Evolutionary conservation across 2,888 invertebrate species (phyloP).

Genomic region (Aproaerema taeniolella): DNA sequence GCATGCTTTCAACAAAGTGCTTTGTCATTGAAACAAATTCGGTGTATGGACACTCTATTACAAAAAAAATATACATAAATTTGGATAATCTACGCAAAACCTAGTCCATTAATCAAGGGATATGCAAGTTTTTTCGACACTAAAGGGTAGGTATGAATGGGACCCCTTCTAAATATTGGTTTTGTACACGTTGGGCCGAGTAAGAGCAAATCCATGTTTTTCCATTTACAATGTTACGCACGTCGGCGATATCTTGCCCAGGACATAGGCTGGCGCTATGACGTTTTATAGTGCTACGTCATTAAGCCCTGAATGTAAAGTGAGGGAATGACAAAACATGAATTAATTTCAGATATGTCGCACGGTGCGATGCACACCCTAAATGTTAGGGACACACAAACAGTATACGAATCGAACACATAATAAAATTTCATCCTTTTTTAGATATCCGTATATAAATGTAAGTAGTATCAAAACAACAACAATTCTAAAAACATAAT

Average conservation of each 20-base stretch:
- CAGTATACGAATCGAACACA: too few species aligned
- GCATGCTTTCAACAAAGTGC: too few species aligned
- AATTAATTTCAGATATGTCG: conserved; percentile 76
- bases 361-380: conserved; percentile 63
- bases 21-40: too few species aligned
- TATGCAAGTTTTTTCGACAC: conserved; percentile 55
- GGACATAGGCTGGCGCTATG: conserved; percentile 53
- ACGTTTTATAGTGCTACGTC: conserved; percentile 67
- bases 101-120: conserved; percentile 66
- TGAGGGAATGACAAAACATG: conserved; percentile 75
- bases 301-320: conserved; percentile 72
- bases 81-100: conserved; percentile 27
- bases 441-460: too few species aligned
- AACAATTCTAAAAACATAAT: too few species aligned
- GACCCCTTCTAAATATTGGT: conserved; percentile 75
- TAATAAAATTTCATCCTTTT: too few species aligned
- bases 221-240: conserved; percentile 59
- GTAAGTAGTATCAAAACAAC: too few species aligned
- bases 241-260: conserved; percentile 57
- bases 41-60: too few species aligned
- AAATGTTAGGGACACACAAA: conserved; percentile 36
- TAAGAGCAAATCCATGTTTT: conserved; percentile 75
- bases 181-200: conserved; percentile 58
- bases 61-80: too few species aligned
- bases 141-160: conserved; percentile 69